Evolutionary conservation across 2,888 invertebrate species (phyloP).

Genomic region (Calliopum simillimum): DNA sequence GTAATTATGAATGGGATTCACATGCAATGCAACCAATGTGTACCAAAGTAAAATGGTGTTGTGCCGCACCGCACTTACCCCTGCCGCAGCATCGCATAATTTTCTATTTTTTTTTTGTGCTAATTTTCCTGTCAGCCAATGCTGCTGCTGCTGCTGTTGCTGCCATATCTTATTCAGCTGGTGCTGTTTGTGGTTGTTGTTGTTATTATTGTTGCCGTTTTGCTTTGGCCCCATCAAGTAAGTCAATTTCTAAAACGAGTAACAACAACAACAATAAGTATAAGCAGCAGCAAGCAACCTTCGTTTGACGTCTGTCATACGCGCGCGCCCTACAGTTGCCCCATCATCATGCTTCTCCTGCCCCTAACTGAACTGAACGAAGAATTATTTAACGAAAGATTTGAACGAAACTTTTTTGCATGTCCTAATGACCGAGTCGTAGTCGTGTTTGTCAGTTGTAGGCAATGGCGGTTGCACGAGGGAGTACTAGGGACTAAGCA

Average conservation of each 20-base stretch:
- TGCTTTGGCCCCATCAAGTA: conserved; percentile 18
- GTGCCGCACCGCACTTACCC: not conserved
- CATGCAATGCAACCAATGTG: conserved; percentile 1
- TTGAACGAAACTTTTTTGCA: conserved; percentile 25
- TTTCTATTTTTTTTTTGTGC: not conserved
- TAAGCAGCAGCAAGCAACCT: not conserved
- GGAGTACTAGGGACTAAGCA: too few relatives aligned
- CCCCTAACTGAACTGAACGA: not conserved
- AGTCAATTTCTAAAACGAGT: conserved; percentile 16
- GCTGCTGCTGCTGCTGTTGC: not conserved
- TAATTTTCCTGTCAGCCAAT: conserved; percentile 6
- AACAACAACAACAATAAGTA: conserved; percentile 1
- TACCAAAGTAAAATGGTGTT: not conserved
- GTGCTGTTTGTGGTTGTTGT: not conserved
- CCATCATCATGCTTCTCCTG: not conserved
- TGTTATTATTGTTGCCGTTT: conserved; percentile 14
- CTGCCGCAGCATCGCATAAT: not conserved
- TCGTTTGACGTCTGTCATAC: conserved; percentile 19
- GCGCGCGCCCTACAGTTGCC: too few relatives aligned
- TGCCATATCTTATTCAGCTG: conserved; percentile 5
- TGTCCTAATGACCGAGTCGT: conserved; percentile 59
- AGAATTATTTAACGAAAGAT: conserved; percentile 30
- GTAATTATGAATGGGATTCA: conserved; percentile 29
- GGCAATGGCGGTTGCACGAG: too few relatives aligned
- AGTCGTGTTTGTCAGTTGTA: conserved; percentile 1